Conservation (phyloP, 1,140 invertebrate species). For the Monochamus saltuarius region DNA sequence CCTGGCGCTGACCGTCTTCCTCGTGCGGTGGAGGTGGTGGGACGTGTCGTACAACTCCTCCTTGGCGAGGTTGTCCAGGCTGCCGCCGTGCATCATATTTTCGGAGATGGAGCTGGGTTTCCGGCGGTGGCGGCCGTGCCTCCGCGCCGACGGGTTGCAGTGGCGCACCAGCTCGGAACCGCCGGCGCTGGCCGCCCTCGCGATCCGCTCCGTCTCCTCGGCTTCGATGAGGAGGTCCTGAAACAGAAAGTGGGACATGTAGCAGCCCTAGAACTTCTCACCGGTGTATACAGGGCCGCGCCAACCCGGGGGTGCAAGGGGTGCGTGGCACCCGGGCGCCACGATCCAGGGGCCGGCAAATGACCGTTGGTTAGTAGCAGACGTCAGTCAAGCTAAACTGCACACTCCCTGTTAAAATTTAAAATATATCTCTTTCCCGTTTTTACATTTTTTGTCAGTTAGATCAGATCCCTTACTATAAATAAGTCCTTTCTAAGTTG, state of each 20-base stretch:
- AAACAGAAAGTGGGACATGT: conserved; percentile 20
- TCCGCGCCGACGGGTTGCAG: conserved; percentile 36
- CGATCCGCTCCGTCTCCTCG: conserved; percentile 58
- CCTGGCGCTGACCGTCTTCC: conserved; percentile 56
- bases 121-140: conserved; percentile 51
- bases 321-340: no score
- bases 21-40: conserved; percentile 23
- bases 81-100: conserved; percentile 58
- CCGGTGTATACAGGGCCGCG: no score
- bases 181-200: conserved; percentile 21
- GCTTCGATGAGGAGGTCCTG: conserved; percentile 62
- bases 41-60: conserved; percentile 39
- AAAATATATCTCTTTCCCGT: no score
- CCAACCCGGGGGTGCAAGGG: no score
- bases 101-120: conserved; percentile 58
- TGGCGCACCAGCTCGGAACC: conserved; percentile 20
- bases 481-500: no score
- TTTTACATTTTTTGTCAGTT: no score
- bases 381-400: no score
- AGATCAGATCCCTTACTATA: no score
- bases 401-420: no score
- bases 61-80: conserved; percentile 60
- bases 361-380: no score
- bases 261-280: no score
- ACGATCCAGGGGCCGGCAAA: no score